Percentiles rank a stretch among this genome's conserved stretches.
phyloP scores from a whole-genome alignment of 2,797 vertebrate species.

The Halcyon badia region DNA sequence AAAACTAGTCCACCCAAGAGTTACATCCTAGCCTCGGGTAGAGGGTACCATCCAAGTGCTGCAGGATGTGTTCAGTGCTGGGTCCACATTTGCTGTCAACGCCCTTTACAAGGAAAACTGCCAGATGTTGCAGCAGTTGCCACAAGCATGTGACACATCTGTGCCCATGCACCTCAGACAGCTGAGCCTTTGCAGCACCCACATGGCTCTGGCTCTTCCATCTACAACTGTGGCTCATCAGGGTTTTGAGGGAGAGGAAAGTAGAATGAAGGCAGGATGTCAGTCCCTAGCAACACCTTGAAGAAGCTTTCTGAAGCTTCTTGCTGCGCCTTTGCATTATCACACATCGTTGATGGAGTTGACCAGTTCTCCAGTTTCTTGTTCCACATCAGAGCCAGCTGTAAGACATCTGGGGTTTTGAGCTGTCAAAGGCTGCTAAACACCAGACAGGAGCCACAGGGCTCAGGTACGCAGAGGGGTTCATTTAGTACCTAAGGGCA shows the following conservation, averaged over 20 bases:
- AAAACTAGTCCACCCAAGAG: not conserved
- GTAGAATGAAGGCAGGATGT: not conserved
- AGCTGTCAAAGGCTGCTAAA: not conserved
- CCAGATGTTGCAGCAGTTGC: not conserved
- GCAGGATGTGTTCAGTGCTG: not conserved
- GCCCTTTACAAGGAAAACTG: not conserved
- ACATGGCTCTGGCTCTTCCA: not conserved
- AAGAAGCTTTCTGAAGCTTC: not conserved
- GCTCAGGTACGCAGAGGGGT: not conserved
- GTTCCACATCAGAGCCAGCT: not conserved
- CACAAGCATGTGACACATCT: not conserved
- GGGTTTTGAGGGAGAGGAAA: fast-evolving
- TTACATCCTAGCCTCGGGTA: not conserved
- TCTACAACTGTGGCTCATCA: fast-evolving
- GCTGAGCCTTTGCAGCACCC: not conserved
- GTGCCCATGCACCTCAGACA: not conserved
- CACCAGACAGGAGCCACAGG: not conserved
- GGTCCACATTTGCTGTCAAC: not conserved
- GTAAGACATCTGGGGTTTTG: not conserved
- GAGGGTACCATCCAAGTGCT: not conserved
- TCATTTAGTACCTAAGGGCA: not conserved
- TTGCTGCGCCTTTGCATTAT: not conserved
- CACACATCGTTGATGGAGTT: fast-evolving
- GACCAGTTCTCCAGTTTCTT: not conserved
- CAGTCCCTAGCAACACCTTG: fast-evolving